Evolutionary conservation across 2,888 invertebrate genomes (phyloP).

Genomic region (Nasonia oneida): DNA sequence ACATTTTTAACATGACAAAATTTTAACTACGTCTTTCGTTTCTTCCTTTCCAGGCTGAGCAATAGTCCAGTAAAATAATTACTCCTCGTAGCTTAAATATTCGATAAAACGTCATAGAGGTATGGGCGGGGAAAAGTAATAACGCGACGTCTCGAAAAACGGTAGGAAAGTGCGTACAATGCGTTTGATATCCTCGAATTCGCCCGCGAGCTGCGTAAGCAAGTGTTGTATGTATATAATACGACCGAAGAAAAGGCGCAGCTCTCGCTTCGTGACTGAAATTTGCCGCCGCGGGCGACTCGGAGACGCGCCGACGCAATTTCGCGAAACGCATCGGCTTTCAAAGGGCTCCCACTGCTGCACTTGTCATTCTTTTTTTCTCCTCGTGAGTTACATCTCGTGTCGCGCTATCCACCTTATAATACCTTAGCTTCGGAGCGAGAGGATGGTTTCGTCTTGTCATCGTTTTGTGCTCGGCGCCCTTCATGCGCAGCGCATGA

Average conservation of each 20-base stretch:
- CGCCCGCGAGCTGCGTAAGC: background rate
- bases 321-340: too few species aligned
- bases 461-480: too few species aligned
- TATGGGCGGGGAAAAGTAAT: background rate
- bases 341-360: too few species aligned
- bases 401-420: background rate
- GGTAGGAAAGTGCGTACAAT: background rate
- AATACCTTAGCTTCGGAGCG: background rate
- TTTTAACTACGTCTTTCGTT: too few species aligned
- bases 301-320: background rate
- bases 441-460: background rate
- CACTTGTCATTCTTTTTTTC: background rate
- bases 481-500: too few species aligned
- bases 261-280: slow-evolving; percentile 48
- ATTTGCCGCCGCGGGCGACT: slow-evolving; percentile 41
- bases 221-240: background rate
- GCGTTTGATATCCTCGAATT: slow-evolving; percentile 22
- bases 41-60: background rate
- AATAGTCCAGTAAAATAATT: too few species aligned
- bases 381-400: background rate
- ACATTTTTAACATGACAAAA: too few species aligned
- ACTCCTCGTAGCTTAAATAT: background rate
- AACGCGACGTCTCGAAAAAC: background rate
- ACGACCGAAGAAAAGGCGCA: background rate
- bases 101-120: background rate